Conservation (phyloP, 2,797 vertebrate species). For the Lophotriccus pileatus region DNA sequence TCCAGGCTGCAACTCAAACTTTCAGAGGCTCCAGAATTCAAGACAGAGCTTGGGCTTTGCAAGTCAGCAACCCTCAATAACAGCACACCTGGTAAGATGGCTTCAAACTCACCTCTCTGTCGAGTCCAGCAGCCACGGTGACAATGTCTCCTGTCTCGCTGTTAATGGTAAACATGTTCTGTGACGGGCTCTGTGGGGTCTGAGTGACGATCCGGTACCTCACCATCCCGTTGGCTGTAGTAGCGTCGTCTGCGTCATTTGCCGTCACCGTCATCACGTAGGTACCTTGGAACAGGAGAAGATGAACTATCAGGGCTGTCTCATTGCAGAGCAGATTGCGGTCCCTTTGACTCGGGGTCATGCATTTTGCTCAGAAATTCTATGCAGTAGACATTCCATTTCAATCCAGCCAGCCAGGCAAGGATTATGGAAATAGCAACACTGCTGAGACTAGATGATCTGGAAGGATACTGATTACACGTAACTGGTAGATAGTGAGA, state of each 20-base stretch:
- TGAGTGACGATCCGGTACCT: constrained; percentile 92
- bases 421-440: constrained; percentile 13
- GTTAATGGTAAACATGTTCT: constrained; percentile 98
- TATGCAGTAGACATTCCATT: background rate
- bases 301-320: background rate
- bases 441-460: background rate
- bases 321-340: background rate
- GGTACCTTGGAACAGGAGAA: constrained; percentile 78
- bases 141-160: constrained; percentile 93
- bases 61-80: background rate
- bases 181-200: constrained; percentile 91
- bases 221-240: constrained; percentile 94
- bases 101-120: constrained; percentile 86
- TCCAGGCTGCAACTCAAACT: background rate
- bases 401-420: background rate
- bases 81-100: accelerated
- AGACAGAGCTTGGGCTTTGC: background rate
- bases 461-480: constrained; percentile 4
- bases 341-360: accelerated
- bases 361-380: background rate
- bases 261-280: constrained; percentile 95
- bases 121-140: constrained; percentile 92
- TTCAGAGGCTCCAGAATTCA: background rate
- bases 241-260: constrained; percentile 89
- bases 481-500: background rate